Conservation (phyloP, 2,888 invertebrate species). For the Leptopilina myrica region DNA sequence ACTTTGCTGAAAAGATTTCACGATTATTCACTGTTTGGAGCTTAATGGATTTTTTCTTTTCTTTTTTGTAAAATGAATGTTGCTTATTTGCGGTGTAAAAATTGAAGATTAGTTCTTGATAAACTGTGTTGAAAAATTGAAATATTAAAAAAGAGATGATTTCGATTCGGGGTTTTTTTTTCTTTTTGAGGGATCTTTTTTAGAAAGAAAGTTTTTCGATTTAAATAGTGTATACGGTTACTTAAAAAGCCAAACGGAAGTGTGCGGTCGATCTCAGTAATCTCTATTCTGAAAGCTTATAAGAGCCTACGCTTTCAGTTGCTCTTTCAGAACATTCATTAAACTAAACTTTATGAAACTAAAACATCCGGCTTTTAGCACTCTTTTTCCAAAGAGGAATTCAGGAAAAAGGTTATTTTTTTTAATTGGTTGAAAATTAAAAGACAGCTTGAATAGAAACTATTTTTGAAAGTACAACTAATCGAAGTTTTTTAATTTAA, state of each 20-base stretch:
- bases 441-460: too few relatives aligned
- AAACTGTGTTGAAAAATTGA: too few relatives aligned
- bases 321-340: conserved; percentile 22
- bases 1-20: conserved; percentile 8
- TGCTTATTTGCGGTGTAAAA: not conserved
- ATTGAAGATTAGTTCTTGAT: too few relatives aligned
- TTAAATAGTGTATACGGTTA: not conserved
- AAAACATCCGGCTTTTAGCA: not conserved
- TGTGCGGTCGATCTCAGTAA: conserved; percentile 27
- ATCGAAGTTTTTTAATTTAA: too few relatives aligned
- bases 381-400: not conserved
- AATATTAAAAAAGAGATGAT: too few relatives aligned
- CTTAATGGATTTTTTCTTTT: not conserved
- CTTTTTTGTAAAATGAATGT: not conserved
- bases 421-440: not conserved
- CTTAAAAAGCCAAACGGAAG: conserved; percentile 22
- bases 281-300: conserved; percentile 22
- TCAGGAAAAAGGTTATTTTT: not conserved
- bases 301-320: conserved; percentile 22
- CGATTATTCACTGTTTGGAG: not conserved
- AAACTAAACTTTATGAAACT: conserved; percentile 14
- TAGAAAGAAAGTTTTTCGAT: not conserved
- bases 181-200: too few relatives aligned
- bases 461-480: too few relatives aligned
- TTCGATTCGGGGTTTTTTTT: too few relatives aligned